Base-by-base conservation (phyloP, 1,140 invertebrate species). In the Chironomus tepperi region DNA sequence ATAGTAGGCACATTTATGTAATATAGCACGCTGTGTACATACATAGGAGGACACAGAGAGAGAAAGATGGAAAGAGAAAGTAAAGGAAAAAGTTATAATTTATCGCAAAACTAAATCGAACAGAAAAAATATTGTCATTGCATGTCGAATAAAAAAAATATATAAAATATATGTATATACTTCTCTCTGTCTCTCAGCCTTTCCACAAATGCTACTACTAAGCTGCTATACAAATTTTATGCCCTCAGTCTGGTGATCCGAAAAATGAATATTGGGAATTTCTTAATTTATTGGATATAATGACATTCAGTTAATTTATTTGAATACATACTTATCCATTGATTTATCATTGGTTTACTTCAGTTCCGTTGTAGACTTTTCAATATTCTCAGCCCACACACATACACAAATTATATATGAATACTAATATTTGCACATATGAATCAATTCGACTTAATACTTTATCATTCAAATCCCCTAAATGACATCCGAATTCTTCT, bases 251-350 rank as follows among this genome's bases (percentile, higher is more conserved):
- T 70, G 5, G 65, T 70, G 65, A 70, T 70, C 65, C 65, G 65
- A 70, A 70, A 19, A 70, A 70, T 70, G 65, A 70, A 70, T 70
- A 70, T 70, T 70, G 65, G 65, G 65, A 70, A 70, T 70, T 70
- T 70, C 6, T 7, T 18, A 70, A 70, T 70, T 70, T 70, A 70
- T 70, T 18, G 65, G n/a, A 18, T n/a, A 19, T 70, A 70, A 70
- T 70, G 65, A 70, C 65, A 70, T 70, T 70, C 65, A 18, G 47
- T 70, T 19, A 70, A 70, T 70, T 70, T 70, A 70, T 70, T 70
- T 70, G 47, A 57, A 57, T 21, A 16, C 19, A 70, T 70, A 70
- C 19, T 70, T 70, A 21, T 21, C 65, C 65, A 70, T 70, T 21
- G 65, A 70, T 70, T 70, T 57, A 57, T 57, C 47, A 57, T 57